Conservation (phyloP, 2,888 invertebrate species). For the Adela reaumurella region DNA sequence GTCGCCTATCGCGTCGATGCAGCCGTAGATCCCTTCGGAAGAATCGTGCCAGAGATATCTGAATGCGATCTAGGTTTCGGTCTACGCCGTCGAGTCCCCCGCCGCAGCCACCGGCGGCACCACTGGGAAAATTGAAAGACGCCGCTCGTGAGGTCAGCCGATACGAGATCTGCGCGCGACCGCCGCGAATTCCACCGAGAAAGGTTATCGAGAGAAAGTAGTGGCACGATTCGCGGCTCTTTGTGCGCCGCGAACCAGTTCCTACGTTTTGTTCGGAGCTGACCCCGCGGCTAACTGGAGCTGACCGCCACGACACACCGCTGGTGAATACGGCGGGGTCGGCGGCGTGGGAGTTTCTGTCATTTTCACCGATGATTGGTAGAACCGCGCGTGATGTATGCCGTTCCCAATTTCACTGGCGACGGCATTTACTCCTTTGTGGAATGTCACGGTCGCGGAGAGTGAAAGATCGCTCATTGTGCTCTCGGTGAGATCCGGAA, state of each 20-base stretch:
- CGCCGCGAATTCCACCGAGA: slow-evolving; percentile 19
- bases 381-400: neutral
- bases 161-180: slow-evolving; percentile 22
- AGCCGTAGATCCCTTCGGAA: no score
- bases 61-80: neutral
- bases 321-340: neutral
- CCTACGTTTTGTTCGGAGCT: slow-evolving; percentile 1
- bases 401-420: neutral
- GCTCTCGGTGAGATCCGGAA: neutral
- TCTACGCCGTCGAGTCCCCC: no score
- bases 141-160: slow-evolving; percentile 30
- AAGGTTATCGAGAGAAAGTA: slow-evolving; percentile 46
- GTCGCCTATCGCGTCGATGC: no score
- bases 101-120: no score
- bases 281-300: neutral
- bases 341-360: neutral
- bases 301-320: neutral
- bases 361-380: neutral
- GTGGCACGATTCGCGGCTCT: slow-evolving; percentile 18
- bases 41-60: neutral
- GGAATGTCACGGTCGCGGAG: neutral
- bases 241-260: slow-evolving; percentile 8
- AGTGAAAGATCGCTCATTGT: neutral
- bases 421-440: neutral
- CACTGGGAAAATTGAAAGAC: slow-evolving; percentile 9